A percentile compares a stretch with the other conserved stretches of the same genome.
These are phyloP conservation scores for Hirudo medicinalis DNA, from an alignment of 1,140 invertebrate genomes.

Conservation along the genomic window DNA sequence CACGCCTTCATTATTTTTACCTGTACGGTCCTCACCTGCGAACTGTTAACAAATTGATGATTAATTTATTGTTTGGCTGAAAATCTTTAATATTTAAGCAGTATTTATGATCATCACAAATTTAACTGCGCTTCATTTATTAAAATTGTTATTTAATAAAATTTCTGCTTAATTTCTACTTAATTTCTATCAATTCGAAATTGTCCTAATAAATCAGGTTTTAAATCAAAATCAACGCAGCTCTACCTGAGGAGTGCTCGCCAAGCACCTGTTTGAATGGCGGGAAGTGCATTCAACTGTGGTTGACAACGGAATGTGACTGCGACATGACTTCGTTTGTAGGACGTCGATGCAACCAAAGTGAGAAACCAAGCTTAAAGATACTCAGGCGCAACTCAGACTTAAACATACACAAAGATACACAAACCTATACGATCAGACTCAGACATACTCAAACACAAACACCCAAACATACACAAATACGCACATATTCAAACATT, in stretches of 20 bases:
- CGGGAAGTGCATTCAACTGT: constrained; percentile 78
- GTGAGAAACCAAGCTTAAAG: constrained; percentile 23
- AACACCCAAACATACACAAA: too few species aligned
- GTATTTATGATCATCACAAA: too few species aligned
- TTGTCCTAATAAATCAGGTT: neutral
- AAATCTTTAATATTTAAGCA: too few species aligned
- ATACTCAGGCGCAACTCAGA: too few species aligned
- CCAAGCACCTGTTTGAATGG: constrained; percentile 80
- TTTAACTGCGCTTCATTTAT: neutral
- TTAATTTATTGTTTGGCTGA: too few species aligned
- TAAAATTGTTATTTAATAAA: neutral
- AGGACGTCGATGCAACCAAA: constrained; percentile 69
- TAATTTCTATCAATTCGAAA: neutral
- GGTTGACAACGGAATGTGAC: constrained; percentile 89
- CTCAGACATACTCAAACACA: too few species aligned
- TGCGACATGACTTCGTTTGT: constrained; percentile 78
- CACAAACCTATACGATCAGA: too few species aligned
- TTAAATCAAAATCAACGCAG: constrained; percentile 21
- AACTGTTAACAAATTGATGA: too few species aligned
- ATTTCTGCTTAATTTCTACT: neutral
- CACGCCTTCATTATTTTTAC: too few species aligned
- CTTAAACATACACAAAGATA: too few species aligned
- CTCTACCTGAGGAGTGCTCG: constrained; percentile 57
- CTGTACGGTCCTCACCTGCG: too few species aligned
- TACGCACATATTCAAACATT: too few species aligned